Base-by-base conservation (phyloP, 2,113 vertebrate genomes). In the Diphyllodes magnificus region DNA sequence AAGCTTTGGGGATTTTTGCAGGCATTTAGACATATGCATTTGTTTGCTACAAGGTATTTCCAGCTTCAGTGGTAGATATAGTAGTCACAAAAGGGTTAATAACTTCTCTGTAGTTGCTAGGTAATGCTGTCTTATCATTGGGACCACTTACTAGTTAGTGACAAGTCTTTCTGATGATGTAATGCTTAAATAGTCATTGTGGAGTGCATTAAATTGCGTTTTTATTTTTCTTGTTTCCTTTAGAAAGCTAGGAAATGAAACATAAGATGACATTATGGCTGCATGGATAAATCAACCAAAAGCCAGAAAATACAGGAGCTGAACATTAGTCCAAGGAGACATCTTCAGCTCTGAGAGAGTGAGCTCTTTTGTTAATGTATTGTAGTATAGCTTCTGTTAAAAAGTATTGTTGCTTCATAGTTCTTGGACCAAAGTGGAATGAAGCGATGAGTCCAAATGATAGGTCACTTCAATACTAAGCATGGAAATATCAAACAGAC, bases 131-230 rank as follows among this genome's bases (percentile, higher is more conserved):
- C 91, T 86, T 96, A 86, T 93, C 96, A 68, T 54, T 82, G 69
- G 75, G 88, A 94, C 86, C 64, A 83, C 78, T 94, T 83, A 80
- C 85, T 88, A 89, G 81, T 50, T 84, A 94, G 88, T 92, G 94
- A 93, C 95, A 96, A 96, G 82, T 39, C 54, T 94, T 95, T 96
- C 94, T 91, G 86, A 94, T 93, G 94, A 96, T 90, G 94, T 80
- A 93, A 92, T 94, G 59, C 87, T 92, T 63, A 94, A 96, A 88
- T n/a, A 93, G 82, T 84, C 93, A 88, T 78, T 50, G 37, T 89
- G 75, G 73, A 88, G 88, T 83, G 37, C 80, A 84, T 90, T 93
- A 83, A 80, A 91, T 75, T 73, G 71, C 76, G 57, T 75, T 93
- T 93, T 71, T 90, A 45, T 86, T 92, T 87, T 78, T 84, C 57